Conservation (phyloP, 1,140 invertebrate genomes). For the Caenorhabditis inopinata region DNA sequence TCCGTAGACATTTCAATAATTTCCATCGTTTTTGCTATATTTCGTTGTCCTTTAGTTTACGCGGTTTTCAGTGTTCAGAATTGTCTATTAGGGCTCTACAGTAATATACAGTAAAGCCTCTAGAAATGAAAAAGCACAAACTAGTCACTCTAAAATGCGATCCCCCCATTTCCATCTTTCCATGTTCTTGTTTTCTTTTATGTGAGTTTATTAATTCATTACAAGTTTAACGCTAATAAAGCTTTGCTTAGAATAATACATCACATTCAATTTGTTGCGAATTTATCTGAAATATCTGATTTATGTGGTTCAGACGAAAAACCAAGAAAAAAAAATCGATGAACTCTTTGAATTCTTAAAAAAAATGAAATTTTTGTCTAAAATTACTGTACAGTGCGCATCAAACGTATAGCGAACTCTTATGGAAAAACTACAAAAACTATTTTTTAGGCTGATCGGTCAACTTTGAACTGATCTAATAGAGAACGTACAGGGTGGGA, state of each 20-base stretch:
- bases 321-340: no score
- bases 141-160: slow-evolving; percentile 16
- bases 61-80: background rate
- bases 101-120: background rate
- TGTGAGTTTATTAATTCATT: background rate
- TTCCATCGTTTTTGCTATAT: background rate
- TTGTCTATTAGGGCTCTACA: background rate
- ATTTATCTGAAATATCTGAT: no score
- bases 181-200: background rate
- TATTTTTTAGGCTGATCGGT: no score
- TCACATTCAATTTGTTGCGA: no score
- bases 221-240: background rate
- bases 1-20: background rate
- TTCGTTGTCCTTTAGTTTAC: slow-evolving; percentile 20
- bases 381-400: no score
- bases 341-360: no score
- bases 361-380: no score
- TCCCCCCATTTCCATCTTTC: slow-evolving; percentile 10
- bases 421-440: no score
- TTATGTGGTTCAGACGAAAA: no score
- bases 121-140: background rate
- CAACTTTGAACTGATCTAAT: no score
- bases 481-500: no score
- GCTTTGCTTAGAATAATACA: slow-evolving; percentile 4
- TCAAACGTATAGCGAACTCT: no score